phyloP scores from a whole-genome alignment of 2,113 vertebrate species.

The Stictonetta naevosa region DNA sequence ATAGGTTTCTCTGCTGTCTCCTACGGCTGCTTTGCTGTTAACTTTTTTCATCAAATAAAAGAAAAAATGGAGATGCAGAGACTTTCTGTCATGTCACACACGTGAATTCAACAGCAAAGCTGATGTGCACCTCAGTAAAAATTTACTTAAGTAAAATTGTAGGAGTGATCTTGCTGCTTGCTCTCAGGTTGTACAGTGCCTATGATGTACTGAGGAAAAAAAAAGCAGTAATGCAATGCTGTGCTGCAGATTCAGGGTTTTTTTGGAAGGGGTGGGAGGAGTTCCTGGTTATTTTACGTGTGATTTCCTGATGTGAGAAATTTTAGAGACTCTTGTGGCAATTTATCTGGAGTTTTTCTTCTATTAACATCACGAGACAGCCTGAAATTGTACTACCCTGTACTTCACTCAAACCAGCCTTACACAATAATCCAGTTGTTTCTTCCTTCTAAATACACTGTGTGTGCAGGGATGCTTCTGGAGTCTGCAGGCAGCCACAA shows the following conservation, averaged over 20 bases:
- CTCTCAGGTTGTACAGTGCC: not conserved
- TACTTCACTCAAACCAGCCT: not conserved
- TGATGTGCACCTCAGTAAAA: not conserved
- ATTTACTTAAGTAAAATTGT: not conserved
- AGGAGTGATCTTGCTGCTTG: not conserved
- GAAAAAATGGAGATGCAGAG: not conserved
- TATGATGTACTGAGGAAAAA: not conserved
- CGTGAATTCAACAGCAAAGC: not conserved
- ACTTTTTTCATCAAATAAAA: not conserved
- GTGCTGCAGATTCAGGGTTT: not conserved
- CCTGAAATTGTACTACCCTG: not conserved
- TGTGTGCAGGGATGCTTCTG: not conserved
- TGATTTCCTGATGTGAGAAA: not conserved
- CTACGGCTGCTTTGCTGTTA: not conserved
- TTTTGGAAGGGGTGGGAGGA: not conserved
- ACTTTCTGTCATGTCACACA: not conserved
- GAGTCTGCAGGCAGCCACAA: not conserved
- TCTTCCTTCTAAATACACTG: not conserved
- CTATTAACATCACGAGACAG: not conserved
- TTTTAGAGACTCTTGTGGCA: not conserved
- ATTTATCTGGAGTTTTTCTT: not conserved
- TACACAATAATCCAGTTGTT: not conserved
- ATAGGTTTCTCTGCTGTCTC: not conserved
- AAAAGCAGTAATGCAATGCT: not conserved
- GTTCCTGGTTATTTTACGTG: not conserved